These are phyloP conservation scores for Tadarida brasiliensis DNA, from an alignment of 2,797 vertebrate species.

Conservation along the genomic window DNA sequence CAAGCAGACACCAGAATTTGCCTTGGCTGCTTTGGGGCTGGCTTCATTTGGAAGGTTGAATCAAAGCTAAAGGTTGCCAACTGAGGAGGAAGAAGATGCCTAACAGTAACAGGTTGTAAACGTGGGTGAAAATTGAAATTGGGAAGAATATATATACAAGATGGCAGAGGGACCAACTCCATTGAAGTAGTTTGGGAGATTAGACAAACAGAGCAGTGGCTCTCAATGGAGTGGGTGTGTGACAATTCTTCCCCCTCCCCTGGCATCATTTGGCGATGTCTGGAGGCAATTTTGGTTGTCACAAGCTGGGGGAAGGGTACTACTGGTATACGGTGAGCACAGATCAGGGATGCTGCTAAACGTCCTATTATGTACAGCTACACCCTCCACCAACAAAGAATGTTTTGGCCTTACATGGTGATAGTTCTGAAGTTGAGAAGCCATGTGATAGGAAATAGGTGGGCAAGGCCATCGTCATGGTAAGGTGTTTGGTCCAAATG, in stretches of 20 bases:
- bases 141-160: background rate
- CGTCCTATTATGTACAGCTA: background rate
- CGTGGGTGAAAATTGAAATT: conserved; percentile 23
- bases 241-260: background rate
- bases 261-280: background rate
- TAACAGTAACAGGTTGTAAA: conserved; percentile 16
- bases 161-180: background rate
- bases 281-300: background rate
- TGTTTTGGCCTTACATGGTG: background rate
- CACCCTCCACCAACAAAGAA: background rate
- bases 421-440: background rate
- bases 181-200: background rate
- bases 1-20: background rate
- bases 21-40: background rate
- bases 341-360: background rate
- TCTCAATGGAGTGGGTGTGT: background rate
- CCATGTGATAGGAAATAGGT: background rate
- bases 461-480: background rate
- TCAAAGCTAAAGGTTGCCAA: background rate
- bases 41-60: background rate
- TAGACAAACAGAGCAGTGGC: background rate
- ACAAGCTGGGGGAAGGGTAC: background rate
- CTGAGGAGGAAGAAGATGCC: background rate
- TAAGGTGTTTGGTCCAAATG: background rate
- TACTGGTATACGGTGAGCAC: background rate